Evolutionary conservation across 1,140 invertebrate species (phyloP), one percentile per base, ranked within the genome.

Genomic region (Pseudomyrmex pallidus): DNA sequence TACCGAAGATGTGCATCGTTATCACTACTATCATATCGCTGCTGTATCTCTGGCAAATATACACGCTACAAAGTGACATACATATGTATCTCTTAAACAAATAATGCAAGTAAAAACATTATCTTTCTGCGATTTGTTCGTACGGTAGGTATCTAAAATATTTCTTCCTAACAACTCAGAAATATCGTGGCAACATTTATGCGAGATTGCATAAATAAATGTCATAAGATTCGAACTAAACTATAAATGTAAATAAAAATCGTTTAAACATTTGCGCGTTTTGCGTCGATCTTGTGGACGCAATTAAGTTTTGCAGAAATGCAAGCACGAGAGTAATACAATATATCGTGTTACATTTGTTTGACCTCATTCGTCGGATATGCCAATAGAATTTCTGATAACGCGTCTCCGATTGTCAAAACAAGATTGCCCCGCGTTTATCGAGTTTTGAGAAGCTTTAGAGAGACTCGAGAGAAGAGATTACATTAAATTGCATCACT

Each of bases 141-240:
- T 48, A 35, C 12, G 25, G 25, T 25, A 25, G 22, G 22, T 25
- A 25, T 59, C 15, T 72, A 80, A 70, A 78, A 78, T 72, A 48
- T 70, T 80, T 80, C 66, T 35, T 61, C 22, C 15, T 72, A 50
- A 80, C 57, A 80, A 70, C 20, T n/a, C 44, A 48, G 66, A 70
- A 80, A 80, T 80, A 72, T 57, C 54, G 66, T 80, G 76, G 76
- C 76, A 80, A 80, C 54, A 80, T 44, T 72, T 80, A 80, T 80
- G 22, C 66, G 44, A 44, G 22, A 70, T 22, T 59, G n/a, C 48
- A 13, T 70, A 80, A 80, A 70, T 57, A 10, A 56, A 59, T 17
- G 66, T 77, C 50, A 57, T 15, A 46, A 8, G 35, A 25, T 56
- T 20, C 20, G 35, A 80, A 80, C 9, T 80, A 80, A 68, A 48